Evolutionary conservation across 2,888 invertebrate genomes (phyloP), one percentile per base, ranked within the genome.

Genomic region (Habroteleia sp.): DNA sequence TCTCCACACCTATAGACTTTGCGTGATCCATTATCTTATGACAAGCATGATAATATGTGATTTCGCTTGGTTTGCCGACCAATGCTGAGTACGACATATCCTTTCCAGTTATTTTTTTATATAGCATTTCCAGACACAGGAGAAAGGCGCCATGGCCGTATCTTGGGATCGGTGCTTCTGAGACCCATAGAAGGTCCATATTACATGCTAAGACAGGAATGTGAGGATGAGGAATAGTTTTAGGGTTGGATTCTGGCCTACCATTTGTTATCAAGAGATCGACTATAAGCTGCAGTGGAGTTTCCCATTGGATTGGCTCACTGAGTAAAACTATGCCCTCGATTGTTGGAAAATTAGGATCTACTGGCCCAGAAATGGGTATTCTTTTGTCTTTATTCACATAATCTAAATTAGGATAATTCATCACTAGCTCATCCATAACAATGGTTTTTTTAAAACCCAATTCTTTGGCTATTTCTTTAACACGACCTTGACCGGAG

Each of bases 291-390:
- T 93, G 93, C 20, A 90, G 88, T n/a, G 91, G 89, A 0, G 92
- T 91, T 86, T 93, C 93, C 93, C 93, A 93, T 81, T 90, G 89
- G 23, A 91, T 89, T 0, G 93, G 93, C 78, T 93, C 93, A n/a
- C 92, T 93, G 79, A 93, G 90, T 52, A 93, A 85, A 69, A 93
- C 89, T 14, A 93, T 89, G 41, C 91, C 92, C 82, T 92, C 91
- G 66, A 92, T 90, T 52, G 83, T 87, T 11, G 90, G 89, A 79
- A 91, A 91, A 77, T 89, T 90, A 13, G 89, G 85, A 79, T 91
- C 90, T 78, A 91, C 86, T 11, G 90, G 90, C 74, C 91, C 91
- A 23, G 87, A 87, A 65, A 81, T 79, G 4, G 85, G 82, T 77
- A 84, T 81, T 58, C 87, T 82, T 42, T 79, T 85, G 8, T 82